Conservation (phyloP, 2,113 vertebrate genomes). For the Centrocercus urophasianus region DNA sequence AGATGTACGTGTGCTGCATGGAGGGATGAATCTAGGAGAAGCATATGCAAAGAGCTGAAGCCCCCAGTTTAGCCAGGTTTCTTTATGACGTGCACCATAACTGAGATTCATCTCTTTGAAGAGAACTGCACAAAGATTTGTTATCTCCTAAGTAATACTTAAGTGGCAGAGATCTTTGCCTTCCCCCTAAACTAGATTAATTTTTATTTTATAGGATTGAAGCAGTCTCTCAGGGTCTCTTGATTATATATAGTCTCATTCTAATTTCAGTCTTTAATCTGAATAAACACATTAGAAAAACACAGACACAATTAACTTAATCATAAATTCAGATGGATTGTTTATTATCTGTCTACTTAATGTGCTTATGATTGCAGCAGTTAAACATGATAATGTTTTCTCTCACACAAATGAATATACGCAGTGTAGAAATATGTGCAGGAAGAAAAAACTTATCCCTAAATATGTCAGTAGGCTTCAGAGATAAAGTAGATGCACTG, state of each 20-base stretch:
- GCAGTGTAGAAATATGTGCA: conserved; percentile 1
- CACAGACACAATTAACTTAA: conserved; percentile 64
- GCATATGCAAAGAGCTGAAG: background rate
- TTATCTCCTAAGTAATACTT: background rate
- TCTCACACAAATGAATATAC: conserved; percentile 54
- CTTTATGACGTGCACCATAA: background rate
- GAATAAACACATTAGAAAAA: conserved; percentile 62
- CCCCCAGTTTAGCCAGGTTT: background rate
- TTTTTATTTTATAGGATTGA: conserved; percentile 36
- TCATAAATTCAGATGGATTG: conserved; percentile 68
- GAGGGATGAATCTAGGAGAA: background rate
- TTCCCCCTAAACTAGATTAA: conserved; percentile 21
- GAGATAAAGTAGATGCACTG: background rate
- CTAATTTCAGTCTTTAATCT: conserved; percentile 63
- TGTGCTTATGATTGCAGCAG: conserved; percentile 65
- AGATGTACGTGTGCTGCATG: background rate
- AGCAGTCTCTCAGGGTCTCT: conserved; percentile 29
- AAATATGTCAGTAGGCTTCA: background rate
- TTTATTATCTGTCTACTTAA: conserved; percentile 69
- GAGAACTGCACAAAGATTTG: background rate
- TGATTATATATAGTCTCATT: conserved; percentile 30
- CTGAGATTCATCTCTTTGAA: background rate
- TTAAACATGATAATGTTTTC: conserved; percentile 66
- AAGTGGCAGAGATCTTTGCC: background rate
- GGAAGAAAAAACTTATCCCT: conserved; percentile 30